phyloP scores from a whole-genome alignment of 2,797 vertebrate species.

The Melanotaenia parkinsoni region DNA sequence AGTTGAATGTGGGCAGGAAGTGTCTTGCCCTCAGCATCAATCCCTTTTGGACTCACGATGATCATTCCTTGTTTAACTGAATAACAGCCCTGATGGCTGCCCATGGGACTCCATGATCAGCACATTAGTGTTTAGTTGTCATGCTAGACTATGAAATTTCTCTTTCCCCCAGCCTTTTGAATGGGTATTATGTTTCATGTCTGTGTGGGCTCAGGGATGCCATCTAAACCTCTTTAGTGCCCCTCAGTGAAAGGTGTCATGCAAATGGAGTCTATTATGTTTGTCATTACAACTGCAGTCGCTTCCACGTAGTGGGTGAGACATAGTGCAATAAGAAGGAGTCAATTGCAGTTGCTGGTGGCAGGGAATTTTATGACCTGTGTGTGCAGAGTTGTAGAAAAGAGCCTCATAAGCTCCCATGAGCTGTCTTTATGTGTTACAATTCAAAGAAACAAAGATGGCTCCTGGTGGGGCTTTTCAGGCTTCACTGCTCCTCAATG shows the following conservation, averaged over 20 bases:
- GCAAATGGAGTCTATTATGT: constrained; percentile 74
- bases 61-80: constrained; percentile 45
- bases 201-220: constrained; percentile 51
- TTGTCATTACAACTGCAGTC: constrained; percentile 52
- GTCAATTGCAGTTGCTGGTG: constrained; percentile 53
- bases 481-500: constrained; percentile 45
- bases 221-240: constrained; percentile 69
- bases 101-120: constrained; percentile 54
- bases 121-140: constrained; percentile 57
- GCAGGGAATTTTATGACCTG: constrained; percentile 68
- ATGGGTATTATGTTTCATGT: constrained; percentile 54
- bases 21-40: constrained; percentile 53
- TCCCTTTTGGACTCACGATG: constrained; percentile 48
- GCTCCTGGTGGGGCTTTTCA: constrained; percentile 53
- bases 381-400: constrained; percentile 66
- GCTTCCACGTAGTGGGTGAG: constrained; percentile 44
- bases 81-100: constrained; percentile 48
- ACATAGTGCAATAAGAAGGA: constrained; percentile 52
- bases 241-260: constrained; percentile 72
- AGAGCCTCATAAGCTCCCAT: constrained; percentile 56
- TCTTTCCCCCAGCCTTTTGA: constrained; percentile 50
- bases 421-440: constrained; percentile 61
- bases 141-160: constrained; percentile 36
- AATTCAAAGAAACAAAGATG: constrained; percentile 68
- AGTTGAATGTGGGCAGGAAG: constrained; percentile 56